Conservation (phyloP, 2,888 invertebrate genomes). For the Beris morrisii region DNA sequence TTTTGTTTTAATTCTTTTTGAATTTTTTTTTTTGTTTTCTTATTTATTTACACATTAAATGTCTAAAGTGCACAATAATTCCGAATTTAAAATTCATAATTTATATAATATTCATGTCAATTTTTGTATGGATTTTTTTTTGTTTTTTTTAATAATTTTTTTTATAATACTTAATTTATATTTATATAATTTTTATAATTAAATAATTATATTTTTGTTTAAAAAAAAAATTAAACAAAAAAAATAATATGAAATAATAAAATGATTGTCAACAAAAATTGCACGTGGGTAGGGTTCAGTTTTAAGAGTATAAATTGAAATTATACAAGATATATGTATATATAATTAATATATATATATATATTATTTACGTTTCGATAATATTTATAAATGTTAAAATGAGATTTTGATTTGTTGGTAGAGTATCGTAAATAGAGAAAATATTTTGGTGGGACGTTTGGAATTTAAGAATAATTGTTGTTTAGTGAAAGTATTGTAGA, state of each 20-base stretch:
- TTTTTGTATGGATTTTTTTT: constrained; percentile 38
- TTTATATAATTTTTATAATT: constrained; percentile 16
- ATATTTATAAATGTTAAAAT: no score
- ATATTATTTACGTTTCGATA: no score
- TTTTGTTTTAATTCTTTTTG: no score
- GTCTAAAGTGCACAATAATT: constrained; percentile 32
- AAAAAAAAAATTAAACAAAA: constrained; percentile 24
- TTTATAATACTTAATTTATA: constrained; percentile 41
- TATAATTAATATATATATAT: no score
- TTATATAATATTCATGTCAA: constrained; percentile 37
- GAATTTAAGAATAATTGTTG: no score
- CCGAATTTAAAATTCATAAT: constrained; percentile 33
- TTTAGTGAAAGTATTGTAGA: no score
- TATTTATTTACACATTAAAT: constrained; percentile 31
- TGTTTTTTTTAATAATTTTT: constrained; percentile 39
- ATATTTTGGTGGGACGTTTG: no score
- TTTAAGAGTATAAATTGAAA: no score
- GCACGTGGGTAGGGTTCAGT: constrained; percentile 40
- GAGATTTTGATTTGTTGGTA: no score
- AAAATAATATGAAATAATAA: constrained; percentile 22
- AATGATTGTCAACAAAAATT: constrained; percentile 46
- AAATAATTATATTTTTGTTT: constrained; percentile 5
- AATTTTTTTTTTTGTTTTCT: constrained; percentile 30
- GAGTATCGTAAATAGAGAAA: no score
- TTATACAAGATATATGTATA: no score